These are phyloP conservation scores for Phocoena phocoena DNA, from an alignment of 2,113 vertebrate species.

Conservation along the genomic window DNA sequence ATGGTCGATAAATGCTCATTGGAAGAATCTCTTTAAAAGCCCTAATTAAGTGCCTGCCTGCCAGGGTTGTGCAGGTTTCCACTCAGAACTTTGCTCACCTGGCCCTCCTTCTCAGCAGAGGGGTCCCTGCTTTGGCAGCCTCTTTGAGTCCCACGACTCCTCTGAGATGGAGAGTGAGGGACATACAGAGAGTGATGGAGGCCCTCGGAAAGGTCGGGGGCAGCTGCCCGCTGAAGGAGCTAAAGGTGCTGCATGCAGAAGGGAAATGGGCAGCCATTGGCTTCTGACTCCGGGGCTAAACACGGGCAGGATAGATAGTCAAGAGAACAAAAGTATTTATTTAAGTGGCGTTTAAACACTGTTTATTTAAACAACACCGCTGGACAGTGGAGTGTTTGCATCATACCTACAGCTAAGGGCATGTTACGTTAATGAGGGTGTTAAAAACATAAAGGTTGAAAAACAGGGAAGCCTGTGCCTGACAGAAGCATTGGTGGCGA, in stretches of 20 bases:
- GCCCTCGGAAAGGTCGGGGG: not conserved
- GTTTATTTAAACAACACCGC: not conserved
- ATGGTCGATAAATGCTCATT: not conserved
- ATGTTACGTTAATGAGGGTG: not conserved
- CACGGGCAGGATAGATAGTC: not conserved
- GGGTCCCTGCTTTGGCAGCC: too few species aligned
- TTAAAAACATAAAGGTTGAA: not conserved
- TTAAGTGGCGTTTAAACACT: not conserved
- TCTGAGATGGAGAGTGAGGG: not conserved
- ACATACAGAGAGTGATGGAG: not conserved
- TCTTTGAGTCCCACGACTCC: not conserved
- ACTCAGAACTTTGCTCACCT: too few species aligned
- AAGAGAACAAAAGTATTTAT: not conserved
- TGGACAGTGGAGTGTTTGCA: not conserved
- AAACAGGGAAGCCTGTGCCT: too few species aligned
- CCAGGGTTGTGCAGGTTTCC: rapidly evolving
- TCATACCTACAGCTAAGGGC: not conserved
- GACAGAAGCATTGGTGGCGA: rapidly evolving
- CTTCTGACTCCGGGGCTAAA: not conserved
- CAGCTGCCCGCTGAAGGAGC: not conserved
- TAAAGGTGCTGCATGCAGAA: rapidly evolving
- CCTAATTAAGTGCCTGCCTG: not conserved
- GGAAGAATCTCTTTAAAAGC: not conserved
- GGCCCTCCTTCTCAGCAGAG: not conserved
- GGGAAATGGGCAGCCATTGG: rapidly evolving